Evolutionary conservation across 2,113 vertebrate genomes (phyloP).

Genomic region (Chionodraco myersi): DNA sequence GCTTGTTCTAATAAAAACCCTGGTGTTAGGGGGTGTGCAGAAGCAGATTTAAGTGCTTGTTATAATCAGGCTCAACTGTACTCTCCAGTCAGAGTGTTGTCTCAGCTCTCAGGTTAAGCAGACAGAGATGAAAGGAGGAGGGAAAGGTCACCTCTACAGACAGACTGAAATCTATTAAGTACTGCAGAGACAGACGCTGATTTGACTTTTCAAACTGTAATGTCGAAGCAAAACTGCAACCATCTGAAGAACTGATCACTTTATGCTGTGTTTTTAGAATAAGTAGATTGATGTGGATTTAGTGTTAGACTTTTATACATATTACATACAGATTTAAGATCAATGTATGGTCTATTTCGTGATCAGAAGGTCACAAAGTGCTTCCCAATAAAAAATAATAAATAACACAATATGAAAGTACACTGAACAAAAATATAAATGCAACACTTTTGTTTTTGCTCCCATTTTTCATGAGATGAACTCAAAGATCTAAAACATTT

Average conservation of each 20-base stretch:
- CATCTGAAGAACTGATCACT: background rate
- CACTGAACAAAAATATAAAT: too few species aligned
- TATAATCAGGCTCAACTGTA: constrained; percentile 79
- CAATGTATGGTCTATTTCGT: background rate
- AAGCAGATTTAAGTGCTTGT: constrained; percentile 79
- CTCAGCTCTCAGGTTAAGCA: constrained; percentile 71
- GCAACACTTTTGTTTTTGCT: too few species aligned
- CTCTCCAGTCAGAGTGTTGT: constrained; percentile 63
- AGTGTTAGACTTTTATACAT: background rate
- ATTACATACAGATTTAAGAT: background rate
- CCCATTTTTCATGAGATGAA: too few species aligned
- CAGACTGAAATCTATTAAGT: constrained; percentile 53
- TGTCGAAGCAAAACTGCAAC: background rate
- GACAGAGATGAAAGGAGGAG: constrained; percentile 72
- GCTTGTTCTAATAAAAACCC: constrained; percentile 80
- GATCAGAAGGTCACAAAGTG: background rate
- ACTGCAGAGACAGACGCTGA: constrained; percentile 10
- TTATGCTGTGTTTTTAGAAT: background rate
- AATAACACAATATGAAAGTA: background rate
- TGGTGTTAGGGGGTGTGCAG: constrained; percentile 59
- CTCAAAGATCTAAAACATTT: too few species aligned
- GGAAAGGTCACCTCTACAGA: constrained; percentile 76
- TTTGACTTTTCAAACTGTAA: constrained; percentile 10
- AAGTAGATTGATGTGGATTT: background rate
- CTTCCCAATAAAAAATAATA: background rate